Evolutionary conservation across 2,113 vertebrate genomes (phyloP).

Genomic region (Scomber japonicus): DNA sequence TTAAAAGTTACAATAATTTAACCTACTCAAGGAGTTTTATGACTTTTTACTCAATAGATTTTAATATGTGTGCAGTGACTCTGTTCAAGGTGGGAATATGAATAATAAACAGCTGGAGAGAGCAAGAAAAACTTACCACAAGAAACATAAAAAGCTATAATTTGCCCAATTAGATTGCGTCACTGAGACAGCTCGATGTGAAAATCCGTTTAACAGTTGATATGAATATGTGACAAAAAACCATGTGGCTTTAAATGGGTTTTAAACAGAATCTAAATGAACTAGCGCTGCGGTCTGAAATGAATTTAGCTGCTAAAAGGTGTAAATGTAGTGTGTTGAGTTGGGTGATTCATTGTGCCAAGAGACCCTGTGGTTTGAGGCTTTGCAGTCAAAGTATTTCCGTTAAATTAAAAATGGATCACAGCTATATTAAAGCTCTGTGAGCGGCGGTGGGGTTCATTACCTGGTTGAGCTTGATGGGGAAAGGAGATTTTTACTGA

Average conservation of each 20-base stretch:
- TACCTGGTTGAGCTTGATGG: not conserved
- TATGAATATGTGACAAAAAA: slow-evolving; percentile 4
- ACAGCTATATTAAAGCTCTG: not conserved
- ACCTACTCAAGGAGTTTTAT: not conserved
- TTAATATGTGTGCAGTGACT: slow-evolving; percentile 6
- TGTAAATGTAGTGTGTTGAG: not conserved
- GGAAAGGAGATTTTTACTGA: not conserved
- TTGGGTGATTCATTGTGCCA: not conserved
- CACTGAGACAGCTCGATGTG: not conserved
- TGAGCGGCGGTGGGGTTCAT: not conserved
- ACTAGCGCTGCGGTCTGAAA: not conserved
- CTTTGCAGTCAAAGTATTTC: not conserved
- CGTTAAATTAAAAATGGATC: not conserved
- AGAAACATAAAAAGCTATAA: slow-evolving; percentile 31
- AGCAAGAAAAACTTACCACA: not conserved
- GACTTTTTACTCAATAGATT: not conserved
- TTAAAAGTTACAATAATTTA: not conserved
- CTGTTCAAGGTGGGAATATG: not conserved
- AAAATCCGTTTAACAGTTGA: slow-evolving; percentile 19
- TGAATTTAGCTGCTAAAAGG: not conserved
- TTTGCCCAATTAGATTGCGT: slow-evolving; percentile 25
- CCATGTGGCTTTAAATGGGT: slow-evolving; percentile 12
- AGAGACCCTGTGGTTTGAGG: slow-evolving; percentile 3
- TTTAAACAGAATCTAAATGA: not conserved
- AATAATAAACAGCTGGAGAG: slow-evolving; percentile 25